Evolutionary conservation across 2,113 vertebrate genomes (phyloP).

Genomic region (Calyptomena viridis): DNA sequence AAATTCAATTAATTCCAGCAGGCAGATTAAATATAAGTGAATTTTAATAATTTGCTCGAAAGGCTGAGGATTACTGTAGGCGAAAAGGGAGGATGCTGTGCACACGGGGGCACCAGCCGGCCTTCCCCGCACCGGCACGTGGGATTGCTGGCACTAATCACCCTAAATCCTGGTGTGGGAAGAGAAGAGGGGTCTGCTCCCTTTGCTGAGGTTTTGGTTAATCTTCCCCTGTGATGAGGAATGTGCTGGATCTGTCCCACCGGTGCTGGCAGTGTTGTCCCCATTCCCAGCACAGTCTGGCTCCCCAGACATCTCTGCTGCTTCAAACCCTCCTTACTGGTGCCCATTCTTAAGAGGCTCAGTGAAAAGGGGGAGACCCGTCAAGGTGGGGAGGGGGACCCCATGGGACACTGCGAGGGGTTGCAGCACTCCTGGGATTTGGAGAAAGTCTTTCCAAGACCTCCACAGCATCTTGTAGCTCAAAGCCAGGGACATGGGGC

Average conservation of each 20-base stretch:
- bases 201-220: background rate
- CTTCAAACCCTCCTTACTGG: background rate
- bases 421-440: background rate
- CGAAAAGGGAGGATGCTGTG: constrained; percentile 46
- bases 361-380: fast-evolving
- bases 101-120: background rate
- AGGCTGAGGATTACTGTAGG: constrained; percentile 80
- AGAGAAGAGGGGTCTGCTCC: background rate
- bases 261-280: background rate
- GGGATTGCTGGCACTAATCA: constrained; percentile 10
- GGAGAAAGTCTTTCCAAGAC: background rate
- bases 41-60: constrained; percentile 88
- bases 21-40: constrained; percentile 88
- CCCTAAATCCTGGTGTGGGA: background rate
- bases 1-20: constrained; percentile 91
- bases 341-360: background rate
- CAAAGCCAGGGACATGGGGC: background rate
- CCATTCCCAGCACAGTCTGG: fast-evolving
- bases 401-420: fast-evolving
- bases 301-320: background rate
- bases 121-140: background rate
- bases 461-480: background rate
- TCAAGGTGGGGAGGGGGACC: background rate
- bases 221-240: background rate
- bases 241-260: background rate